phyloP scores from a whole-genome alignment of 1,140 invertebrate genomes.

The Nasonia giraulti region DNA sequence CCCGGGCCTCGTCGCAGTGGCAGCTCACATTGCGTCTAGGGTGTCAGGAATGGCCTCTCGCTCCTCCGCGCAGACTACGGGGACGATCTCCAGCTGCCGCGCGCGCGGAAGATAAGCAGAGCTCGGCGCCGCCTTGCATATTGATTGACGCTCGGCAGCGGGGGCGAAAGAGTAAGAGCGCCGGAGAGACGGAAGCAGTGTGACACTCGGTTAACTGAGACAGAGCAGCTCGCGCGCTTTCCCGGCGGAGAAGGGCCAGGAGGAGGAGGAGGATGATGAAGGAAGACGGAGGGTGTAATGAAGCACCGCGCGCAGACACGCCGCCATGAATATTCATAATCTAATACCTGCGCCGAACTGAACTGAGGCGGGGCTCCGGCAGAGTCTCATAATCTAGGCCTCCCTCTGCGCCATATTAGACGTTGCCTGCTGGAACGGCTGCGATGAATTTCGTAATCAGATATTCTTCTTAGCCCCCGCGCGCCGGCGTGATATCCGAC shows the following conservation, averaged over 20 bases:
- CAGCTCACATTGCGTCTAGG: background rate
- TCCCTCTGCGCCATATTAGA: slow-evolving; percentile 71
- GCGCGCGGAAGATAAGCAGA: slow-evolving; percentile 70
- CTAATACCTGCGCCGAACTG: slow-evolving; percentile 74
- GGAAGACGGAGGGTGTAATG: slow-evolving; percentile 68
- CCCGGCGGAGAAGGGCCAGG: background rate
- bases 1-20: background rate
- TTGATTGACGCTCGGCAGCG: slow-evolving; percentile 68
- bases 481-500: slow-evolving; percentile 41
- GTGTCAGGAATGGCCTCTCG: no score
- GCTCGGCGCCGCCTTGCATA: slow-evolving; percentile 71
- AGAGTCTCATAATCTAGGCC: slow-evolving; percentile 69
- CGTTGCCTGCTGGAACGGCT: slow-evolving; percentile 54
- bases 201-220: background rate
- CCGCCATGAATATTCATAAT: slow-evolving; percentile 75
- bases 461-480: slow-evolving; percentile 52
- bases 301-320: slow-evolving; percentile 72
- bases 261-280: slow-evolving; percentile 5
- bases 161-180: slow-evolving; percentile 42
- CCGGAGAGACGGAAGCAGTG: slow-evolving; percentile 40
- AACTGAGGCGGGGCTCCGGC: slow-evolving; percentile 69
- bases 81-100: slow-evolving; percentile 51
- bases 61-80: no score
- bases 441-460: slow-evolving; percentile 59
- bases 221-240: background rate